Evolutionary conservation across 2,113 vertebrate genomes (phyloP).

Genomic region (Cepphus grylle): DNA sequence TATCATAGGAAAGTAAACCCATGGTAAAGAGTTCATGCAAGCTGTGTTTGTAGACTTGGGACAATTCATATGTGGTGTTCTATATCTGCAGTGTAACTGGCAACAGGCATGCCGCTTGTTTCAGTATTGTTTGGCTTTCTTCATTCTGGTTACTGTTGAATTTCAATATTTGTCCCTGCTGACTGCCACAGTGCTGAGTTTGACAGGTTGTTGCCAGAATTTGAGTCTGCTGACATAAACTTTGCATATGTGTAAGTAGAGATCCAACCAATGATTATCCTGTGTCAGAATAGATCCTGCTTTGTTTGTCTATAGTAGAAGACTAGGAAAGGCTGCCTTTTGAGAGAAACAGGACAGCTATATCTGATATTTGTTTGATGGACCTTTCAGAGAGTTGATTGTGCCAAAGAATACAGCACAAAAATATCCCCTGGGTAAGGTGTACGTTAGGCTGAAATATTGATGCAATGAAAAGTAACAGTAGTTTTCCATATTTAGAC

Average conservation of each 20-base stretch:
- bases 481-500: background rate
- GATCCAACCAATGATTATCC: background rate
- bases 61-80: background rate
- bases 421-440: background rate
- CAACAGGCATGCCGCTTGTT: background rate
- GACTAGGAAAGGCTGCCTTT: background rate
- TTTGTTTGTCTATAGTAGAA: background rate
- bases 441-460: background rate
- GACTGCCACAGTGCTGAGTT: background rate
- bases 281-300: background rate
- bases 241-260: background rate
- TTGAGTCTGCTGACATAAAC: background rate
- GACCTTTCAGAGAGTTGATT: background rate
- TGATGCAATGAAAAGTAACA: background rate
- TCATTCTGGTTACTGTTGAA: background rate
- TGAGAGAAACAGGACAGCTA: background rate
- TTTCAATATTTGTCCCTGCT: constrained; percentile 43
- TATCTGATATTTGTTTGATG: background rate
- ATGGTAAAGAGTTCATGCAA: background rate
- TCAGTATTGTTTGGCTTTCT: background rate
- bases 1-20: background rate
- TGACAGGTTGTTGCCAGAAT: background rate
- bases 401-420: background rate
- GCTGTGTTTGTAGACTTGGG: background rate
- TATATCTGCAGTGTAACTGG: background rate